These are phyloP conservation scores for Pogonomyrmex barbatus DNA, from an alignment of 1,140 invertebrate species.

Conservation along the genomic window DNA sequence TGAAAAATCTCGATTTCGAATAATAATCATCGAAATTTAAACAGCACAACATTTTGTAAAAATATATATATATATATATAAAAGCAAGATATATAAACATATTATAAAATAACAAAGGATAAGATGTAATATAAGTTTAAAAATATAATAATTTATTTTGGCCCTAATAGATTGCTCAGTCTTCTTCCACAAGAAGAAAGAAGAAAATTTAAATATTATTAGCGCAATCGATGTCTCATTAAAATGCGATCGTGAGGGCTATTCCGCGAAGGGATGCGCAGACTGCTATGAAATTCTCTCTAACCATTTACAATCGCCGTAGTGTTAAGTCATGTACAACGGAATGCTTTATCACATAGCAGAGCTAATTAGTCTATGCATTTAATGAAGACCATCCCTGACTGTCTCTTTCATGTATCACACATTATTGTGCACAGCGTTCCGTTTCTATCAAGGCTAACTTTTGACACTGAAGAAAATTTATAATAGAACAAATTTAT, in stretches of 20 bases:
- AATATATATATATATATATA: not conserved
- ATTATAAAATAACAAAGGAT: not conserved
- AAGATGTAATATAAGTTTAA: not conserved
- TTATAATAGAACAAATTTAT: not conserved
- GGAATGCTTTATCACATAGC: conserved; percentile 83
- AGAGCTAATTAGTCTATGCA: conserved; percentile 82
- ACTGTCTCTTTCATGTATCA: conserved; percentile 1
- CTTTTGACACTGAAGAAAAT: not conserved
- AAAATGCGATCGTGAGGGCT: conserved; percentile 46
- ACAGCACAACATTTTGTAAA: not conserved
- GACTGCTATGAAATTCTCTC: conserved; percentile 74
- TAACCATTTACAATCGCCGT: conserved; percentile 69
- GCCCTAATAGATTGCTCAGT: not conserved
- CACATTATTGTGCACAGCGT: conserved; percentile 48
- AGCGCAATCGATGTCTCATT: conserved; percentile 68
- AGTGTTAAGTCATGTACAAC: conserved; percentile 82
- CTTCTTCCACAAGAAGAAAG: not conserved
- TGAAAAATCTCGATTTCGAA: conserved; percentile 8
- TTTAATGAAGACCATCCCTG: conserved; percentile 79
- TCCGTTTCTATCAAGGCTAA: conserved; percentile 23
- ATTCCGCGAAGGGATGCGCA: not conserved
- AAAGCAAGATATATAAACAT: not conserved
- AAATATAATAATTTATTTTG: not conserved
- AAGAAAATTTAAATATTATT: conserved; percentile 10
- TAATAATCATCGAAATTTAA: not conserved